A percentile compares a stretch with the other conserved stretches of the same genome.
phyloP scores from a whole-genome alignment of 2,888 invertebrate genomes.

The Drosophila fulvimacula region DNA sequence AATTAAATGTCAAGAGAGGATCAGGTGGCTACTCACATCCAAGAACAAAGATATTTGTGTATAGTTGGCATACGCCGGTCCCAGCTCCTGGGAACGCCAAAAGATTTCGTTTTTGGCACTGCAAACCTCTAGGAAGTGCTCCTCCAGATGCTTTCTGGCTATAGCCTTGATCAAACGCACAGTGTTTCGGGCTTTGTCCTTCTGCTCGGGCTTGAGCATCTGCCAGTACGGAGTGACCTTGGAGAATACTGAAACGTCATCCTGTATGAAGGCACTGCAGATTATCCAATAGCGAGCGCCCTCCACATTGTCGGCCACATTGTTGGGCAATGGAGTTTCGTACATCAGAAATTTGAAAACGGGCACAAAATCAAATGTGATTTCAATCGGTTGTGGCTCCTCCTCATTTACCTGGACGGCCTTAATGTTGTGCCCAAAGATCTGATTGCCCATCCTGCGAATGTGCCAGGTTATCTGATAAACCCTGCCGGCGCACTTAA shows the following conservation, averaged over 20 bases:
- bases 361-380: slow-evolving; percentile 10
- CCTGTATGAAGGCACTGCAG: not conserved
- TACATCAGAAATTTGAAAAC: slow-evolving; percentile 5
- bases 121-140: not conserved
- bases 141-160: not conserved
- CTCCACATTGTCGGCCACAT: slow-evolving; percentile 8
- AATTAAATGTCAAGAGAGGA: no score
- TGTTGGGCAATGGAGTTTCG: slow-evolving; percentile 3
- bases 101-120: not conserved
- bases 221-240: slow-evolving; percentile 4
- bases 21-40: not conserved
- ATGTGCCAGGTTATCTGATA: slow-evolving; percentile 1
- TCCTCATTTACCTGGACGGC: not conserved
- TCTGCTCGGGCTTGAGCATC: slow-evolving; percentile 1
- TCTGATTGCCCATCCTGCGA: slow-evolving; percentile 2
- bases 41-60: not conserved
- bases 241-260: not conserved
- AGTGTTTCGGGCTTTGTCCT: not conserved
- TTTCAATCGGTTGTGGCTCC: not conserved
- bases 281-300: slow-evolving; percentile 8
- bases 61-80: not conserved
- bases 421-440: not conserved
- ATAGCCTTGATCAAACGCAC: not conserved
- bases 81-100: slow-evolving; percentile 3
- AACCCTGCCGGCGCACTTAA: not conserved